Conservation (phyloP, 1,140 invertebrate species). For the Bombus ignitus region DNA sequence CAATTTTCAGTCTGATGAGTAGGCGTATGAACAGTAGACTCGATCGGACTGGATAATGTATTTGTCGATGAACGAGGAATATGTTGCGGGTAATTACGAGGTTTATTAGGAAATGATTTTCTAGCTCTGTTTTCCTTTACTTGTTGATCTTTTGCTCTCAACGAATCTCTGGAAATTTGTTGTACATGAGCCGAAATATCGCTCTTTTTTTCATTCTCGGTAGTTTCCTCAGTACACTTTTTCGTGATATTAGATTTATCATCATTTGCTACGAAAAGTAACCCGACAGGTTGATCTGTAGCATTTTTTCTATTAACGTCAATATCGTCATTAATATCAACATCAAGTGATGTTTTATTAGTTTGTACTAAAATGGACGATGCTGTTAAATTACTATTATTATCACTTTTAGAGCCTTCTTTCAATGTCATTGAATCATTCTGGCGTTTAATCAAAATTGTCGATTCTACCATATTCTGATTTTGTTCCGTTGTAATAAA, state of each 20-base stretch:
- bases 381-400: not conserved
- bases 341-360: not conserved
- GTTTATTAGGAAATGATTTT: constrained; percentile 75
- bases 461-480: constrained; percentile 12
- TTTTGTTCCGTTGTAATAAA: constrained; percentile 25
- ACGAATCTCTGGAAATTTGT: not conserved
- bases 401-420: not conserved
- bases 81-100: constrained; percentile 44
- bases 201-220: constrained; percentile 1
- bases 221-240: not conserved
- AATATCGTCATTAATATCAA: not conserved
- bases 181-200: not conserved
- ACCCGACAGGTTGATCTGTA: constrained; percentile 10
- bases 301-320: not conserved
- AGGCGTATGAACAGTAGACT: constrained; percentile 70
- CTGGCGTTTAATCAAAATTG: not conserved
- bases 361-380: not conserved
- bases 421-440: not conserved
- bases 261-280: constrained; percentile 34
- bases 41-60: constrained; percentile 34
- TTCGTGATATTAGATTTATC: not conserved
- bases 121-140: constrained; percentile 73
- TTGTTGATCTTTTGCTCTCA: not conserved
- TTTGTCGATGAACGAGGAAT: constrained; percentile 3
- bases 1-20: constrained; percentile 12